phyloP scores from a whole-genome alignment of 2,113 vertebrate species.

The Bufo bufo region DNA sequence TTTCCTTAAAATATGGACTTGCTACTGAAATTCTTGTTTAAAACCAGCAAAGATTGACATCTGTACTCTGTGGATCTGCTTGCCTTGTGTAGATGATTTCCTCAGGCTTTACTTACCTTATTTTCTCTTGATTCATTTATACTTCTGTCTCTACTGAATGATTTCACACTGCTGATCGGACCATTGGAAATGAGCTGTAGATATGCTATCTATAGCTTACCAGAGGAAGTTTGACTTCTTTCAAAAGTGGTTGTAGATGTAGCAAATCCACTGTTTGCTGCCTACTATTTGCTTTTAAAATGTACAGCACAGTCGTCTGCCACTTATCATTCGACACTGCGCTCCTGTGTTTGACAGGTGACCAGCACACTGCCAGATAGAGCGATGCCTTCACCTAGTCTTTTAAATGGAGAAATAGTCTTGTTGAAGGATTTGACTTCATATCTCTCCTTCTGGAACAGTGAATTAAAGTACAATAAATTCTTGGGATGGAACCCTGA shows the following conservation, averaged over 20 bases:
- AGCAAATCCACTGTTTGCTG: not conserved
- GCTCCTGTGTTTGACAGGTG: slow-evolving; percentile 50
- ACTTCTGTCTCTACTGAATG: slow-evolving; percentile 24
- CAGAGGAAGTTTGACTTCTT: not conserved
- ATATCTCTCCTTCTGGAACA: rapidly evolving
- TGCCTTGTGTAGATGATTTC: slow-evolving; percentile 12
- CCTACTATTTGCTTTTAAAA: slow-evolving; percentile 50
- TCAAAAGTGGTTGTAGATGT: slow-evolving; percentile 14
- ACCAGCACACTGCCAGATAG: slow-evolving; percentile 40
- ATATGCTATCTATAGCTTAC: slow-evolving; percentile 29
- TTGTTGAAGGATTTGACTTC: not conserved
- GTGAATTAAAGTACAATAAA: slow-evolving; percentile 27
- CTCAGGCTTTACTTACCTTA: not conserved
- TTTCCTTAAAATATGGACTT: not conserved
- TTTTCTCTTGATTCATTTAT: slow-evolving; percentile 35
- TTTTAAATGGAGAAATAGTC: slow-evolving; percentile 36
- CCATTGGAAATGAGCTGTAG: slow-evolving; percentile 14
- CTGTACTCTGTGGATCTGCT: not conserved
- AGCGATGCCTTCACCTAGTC: slow-evolving; percentile 10
- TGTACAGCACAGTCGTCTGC: slow-evolving; percentile 43
- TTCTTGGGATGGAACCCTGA: slow-evolving; percentile 6
- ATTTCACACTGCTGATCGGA: slow-evolving; percentile 27
- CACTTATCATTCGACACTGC: slow-evolving; percentile 25
- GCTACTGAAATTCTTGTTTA: not conserved
- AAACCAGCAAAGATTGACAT: not conserved